These are phyloP conservation scores for Iphiclides podalirius DNA, from an alignment of 2,888 invertebrate genomes.

Conservation along the genomic window DNA sequence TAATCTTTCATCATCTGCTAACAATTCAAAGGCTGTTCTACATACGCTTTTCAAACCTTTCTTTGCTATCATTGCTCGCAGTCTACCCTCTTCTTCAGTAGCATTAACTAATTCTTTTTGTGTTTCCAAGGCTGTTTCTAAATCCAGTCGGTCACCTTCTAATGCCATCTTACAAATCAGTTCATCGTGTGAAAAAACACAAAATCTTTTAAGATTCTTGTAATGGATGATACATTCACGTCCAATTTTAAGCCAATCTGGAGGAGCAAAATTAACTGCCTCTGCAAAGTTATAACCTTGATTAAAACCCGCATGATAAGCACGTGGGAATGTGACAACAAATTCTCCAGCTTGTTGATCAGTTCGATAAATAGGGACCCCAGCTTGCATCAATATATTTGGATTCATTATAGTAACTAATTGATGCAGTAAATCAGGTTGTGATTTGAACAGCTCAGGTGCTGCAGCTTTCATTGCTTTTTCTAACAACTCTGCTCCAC, in stretches of 20 bases:
- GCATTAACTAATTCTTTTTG: conserved; percentile 84
- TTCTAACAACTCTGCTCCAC: conserved; percentile 84
- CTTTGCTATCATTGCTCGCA: conserved; percentile 56
- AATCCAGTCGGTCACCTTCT: conserved; percentile 82
- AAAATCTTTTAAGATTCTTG: conserved; percentile 83
- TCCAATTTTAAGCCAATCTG: conserved; percentile 88
- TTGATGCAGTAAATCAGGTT: conserved; percentile 88
- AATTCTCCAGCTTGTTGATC: conserved; percentile 90
- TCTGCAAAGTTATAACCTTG: conserved; percentile 91
- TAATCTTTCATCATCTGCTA: conserved; percentile 86
- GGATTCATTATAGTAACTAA: conserved; percentile 90
- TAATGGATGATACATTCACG: conserved; percentile 86
- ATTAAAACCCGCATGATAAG: conserved; percentile 91
- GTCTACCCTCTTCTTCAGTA: conserved; percentile 71
- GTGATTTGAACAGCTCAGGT: conserved; percentile 86
- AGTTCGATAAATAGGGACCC: conserved; percentile 81
- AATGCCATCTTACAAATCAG: conserved; percentile 87
- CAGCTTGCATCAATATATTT: conserved; percentile 82
- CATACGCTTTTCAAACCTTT: conserved; percentile 80
- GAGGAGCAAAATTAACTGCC: conserved; percentile 91
- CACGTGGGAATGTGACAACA: conserved; percentile 88
- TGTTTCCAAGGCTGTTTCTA: conserved; percentile 83
- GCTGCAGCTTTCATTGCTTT: conserved; percentile 85
- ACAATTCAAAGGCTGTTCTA: conserved; percentile 83
- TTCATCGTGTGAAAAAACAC: conserved; percentile 91